Base-by-base conservation (phyloP, 2,113 vertebrate genomes). In the Pyrgilauda ruficollis region DNA sequence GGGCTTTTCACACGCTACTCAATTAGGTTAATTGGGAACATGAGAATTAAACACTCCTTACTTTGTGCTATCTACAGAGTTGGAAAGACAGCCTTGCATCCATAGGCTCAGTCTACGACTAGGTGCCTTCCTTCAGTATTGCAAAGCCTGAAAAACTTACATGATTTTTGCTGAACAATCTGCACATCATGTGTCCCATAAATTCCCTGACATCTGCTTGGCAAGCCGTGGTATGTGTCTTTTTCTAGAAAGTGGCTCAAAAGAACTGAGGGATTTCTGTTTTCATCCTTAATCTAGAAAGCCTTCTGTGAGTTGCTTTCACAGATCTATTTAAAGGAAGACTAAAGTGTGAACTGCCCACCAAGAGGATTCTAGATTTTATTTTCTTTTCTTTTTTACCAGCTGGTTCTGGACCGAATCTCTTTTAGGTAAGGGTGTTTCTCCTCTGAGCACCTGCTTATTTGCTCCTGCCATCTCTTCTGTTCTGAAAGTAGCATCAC, bases 211-310 rank as follows among this genome's bases (percentile, higher is more conserved):
- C 93, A 96, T 93, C 95, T 95, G 93, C 78, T 91, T 95, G 87
- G 87, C 91, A 90, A 92, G 61, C 74, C 11, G 1, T 3, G 24
- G 18, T 69, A 44, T 31, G 56, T 58, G 12, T 94, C 79, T 95
- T 95, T 93, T 89, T 95, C 93, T 97, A 90, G 90, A 95, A 92
- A 78, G 85, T 22, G n/a, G 20, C 76, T 95, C 2, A 7, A 55
- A 95, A 84, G 94, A 94, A 83, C 79, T 3, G 64, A 67, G 87
- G 94, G 88, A 90, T 96, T 96, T 93, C 96, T 94, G 84, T 92
- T 97, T 95, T 85, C 87, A 73, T 94, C 94, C 80, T 90, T 94
- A 89, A 93, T 96, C 90, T 77, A 90, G 94, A 95, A 95, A 97
- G 85, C 49, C 88, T 92, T 93, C 79, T 94, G 85, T 82, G 78